phyloP scores from a whole-genome alignment of 2,113 vertebrate genomes.

The Mobula hypostoma region DNA sequence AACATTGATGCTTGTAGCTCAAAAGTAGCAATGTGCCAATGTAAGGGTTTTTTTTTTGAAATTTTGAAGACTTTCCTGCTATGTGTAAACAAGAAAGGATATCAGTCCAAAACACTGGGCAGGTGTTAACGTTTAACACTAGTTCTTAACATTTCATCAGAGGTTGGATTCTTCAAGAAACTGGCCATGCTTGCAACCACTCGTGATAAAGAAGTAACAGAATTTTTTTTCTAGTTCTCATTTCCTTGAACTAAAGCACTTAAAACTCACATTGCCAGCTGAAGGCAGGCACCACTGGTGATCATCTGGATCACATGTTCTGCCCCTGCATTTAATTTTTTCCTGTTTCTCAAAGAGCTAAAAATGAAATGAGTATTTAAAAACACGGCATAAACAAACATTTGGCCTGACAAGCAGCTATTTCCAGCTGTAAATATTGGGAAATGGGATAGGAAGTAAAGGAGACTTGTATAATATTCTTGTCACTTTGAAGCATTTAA shows the following conservation, averaged over 20 bases:
- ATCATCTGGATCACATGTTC: background rate
- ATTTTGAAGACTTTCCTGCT: background rate
- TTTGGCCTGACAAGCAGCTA: background rate
- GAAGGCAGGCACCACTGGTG: background rate
- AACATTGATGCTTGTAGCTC: background rate
- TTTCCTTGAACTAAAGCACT: background rate
- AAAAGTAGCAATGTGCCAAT: background rate
- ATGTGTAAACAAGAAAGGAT: background rate
- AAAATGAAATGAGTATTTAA: background rate
- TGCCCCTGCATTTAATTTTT: background rate
- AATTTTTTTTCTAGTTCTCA: background rate
- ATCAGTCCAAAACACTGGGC: background rate
- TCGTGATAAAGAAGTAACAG: background rate
- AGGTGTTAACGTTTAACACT: background rate
- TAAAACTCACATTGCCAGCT: background rate
- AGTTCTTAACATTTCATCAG: background rate
- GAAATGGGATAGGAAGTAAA: background rate
- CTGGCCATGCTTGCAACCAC: background rate
- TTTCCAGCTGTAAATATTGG: background rate
- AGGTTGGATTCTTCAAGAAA: background rate
- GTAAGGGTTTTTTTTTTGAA: background rate
- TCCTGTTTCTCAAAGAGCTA: background rate
- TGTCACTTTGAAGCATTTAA: background rate
- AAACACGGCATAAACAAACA: background rate
- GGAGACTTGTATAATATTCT: background rate